phyloP scores from a whole-genome alignment of 2,888 invertebrate species.

The Escarpia spicata region DNA sequence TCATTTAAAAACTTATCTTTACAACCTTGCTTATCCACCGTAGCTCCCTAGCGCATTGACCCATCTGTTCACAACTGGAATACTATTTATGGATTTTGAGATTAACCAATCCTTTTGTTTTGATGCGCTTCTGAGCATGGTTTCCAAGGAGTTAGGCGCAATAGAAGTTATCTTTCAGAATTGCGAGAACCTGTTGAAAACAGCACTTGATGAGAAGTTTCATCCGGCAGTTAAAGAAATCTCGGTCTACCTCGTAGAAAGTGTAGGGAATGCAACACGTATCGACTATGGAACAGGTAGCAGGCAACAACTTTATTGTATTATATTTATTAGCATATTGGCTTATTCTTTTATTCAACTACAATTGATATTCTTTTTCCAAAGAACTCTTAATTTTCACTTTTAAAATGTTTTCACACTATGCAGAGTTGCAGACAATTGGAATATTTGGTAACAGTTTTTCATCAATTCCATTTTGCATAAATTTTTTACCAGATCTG shows the following conservation, averaged over 20 bases:
- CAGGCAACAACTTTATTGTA: not conserved
- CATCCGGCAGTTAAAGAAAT: slow-evolving; percentile 79
- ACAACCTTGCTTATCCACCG: no score
- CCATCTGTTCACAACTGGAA: no score
- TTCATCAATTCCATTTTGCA: no score
- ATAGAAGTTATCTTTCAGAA: not conserved
- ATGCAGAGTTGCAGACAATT: not conserved
- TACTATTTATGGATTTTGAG: no score
- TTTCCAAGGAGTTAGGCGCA: no score
- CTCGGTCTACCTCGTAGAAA: slow-evolving; percentile 85
- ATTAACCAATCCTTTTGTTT: no score
- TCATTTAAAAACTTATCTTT: no score
- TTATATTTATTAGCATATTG: not conserved
- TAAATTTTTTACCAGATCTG: no score
- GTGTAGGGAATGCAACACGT: slow-evolving; percentile 94
- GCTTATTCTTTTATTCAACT: not conserved
- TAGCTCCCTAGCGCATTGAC: no score
- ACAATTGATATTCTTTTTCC: not conserved
- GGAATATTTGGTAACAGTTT: not conserved
- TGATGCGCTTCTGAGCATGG: no score
- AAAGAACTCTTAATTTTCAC: not conserved
- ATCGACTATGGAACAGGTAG: slow-evolving; percentile 97
- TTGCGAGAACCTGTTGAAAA: not conserved
- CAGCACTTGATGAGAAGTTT: slow-evolving; percentile 64
- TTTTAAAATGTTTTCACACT: not conserved